Evolutionary conservation across 2,797 vertebrate genomes (phyloP).

Genomic region (Cynopterus sphinx): DNA sequence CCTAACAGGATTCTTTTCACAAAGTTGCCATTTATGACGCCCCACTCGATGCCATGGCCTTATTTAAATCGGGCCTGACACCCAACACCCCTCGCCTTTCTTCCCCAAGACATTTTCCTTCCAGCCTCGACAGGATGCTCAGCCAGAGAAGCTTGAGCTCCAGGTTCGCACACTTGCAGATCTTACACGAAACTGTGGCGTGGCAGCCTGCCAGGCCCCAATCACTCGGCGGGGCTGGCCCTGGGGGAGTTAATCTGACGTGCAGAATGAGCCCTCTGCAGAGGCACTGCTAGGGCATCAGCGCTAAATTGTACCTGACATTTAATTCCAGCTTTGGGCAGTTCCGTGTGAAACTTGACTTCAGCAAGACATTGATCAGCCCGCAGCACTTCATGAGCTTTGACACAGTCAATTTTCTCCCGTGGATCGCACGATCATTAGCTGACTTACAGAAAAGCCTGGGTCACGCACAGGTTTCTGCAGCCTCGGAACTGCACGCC

Average conservation of each 20-base stretch:
- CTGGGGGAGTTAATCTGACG: constrained; percentile 80
- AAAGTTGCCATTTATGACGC: neutral
- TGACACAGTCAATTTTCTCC: constrained; percentile 81
- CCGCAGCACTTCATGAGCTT: constrained; percentile 72
- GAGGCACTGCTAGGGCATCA: constrained; percentile 71
- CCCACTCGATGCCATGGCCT: neutral
- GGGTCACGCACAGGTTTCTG: constrained; percentile 64
- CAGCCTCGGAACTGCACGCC: constrained; percentile 37
- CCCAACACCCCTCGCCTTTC: constrained; percentile 83
- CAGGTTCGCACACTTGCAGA: constrained; percentile 84
- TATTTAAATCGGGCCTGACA: constrained; percentile 85
- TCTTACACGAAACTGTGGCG: constrained; percentile 81
- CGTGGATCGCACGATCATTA: constrained; percentile 64
- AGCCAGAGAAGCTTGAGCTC: constrained; percentile 82
- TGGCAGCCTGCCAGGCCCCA: constrained; percentile 83
- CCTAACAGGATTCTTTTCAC: neutral
- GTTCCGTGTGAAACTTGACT: constrained; percentile 76
- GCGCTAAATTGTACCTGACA: constrained; percentile 83
- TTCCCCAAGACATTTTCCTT: constrained; percentile 83
- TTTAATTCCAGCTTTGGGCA: constrained; percentile 75
- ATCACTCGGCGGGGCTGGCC: constrained; percentile 80
- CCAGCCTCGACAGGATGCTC: constrained; percentile 81
- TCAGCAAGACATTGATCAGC: constrained; percentile 78
- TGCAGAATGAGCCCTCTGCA: constrained; percentile 75
- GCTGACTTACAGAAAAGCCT: constrained; percentile 64